Base-by-base conservation (phyloP, 2,113 vertebrate genomes). In the Siphamia tubifer region DNA sequence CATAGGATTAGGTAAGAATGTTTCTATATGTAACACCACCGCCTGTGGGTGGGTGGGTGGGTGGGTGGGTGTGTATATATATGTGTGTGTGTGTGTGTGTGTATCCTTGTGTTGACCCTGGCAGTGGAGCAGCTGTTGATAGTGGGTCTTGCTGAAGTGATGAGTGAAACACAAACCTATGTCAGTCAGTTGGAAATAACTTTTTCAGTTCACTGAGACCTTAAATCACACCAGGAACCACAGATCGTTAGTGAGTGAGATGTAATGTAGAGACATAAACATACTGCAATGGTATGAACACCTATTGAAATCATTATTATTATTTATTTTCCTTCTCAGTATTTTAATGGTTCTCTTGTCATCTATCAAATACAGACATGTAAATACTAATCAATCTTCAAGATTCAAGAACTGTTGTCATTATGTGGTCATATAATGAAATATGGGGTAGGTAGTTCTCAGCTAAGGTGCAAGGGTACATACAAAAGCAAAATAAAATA, bases 1-100 rank as follows among this genome's bases (percentile, higher is more conserved):
- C 45, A 90, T 91, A 15, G 93, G 91, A n/a, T 79, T 94, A 55
- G 92, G 93, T 95, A 92, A 90, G 69, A 58, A 62, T 56, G 39
- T 23, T 13, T 68, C 27, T 60, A 16, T 66, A 42, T 53, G 43
- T 13, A 39, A 47, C 60, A 20, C 31, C 51, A 3, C 23, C 25
- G 27, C 21, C 23, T 30, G 44, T 24, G 24, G 12, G 25, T 28
- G 54, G 40, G 36, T 28, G 38, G 38, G 34, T 28, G n/a, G 7
- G 25, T 27, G 30, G 40, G 36, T 28, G 38, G 38, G 34, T 28
- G n/a, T 8, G 25, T 27, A 20, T n/a, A n/a, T 17, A 6, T 12
- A 28, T 49, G 13, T 5, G 9, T 31, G 38, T 43, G 8, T 25
- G n/a, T 42, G 53, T 27, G 31, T 49, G 82, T 23, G 49, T 49